Evolutionary conservation across 2,113 vertebrate species (phyloP), one percentile per base, ranked within the genome.

Genomic region (Colistium nudipinnis): DNA sequence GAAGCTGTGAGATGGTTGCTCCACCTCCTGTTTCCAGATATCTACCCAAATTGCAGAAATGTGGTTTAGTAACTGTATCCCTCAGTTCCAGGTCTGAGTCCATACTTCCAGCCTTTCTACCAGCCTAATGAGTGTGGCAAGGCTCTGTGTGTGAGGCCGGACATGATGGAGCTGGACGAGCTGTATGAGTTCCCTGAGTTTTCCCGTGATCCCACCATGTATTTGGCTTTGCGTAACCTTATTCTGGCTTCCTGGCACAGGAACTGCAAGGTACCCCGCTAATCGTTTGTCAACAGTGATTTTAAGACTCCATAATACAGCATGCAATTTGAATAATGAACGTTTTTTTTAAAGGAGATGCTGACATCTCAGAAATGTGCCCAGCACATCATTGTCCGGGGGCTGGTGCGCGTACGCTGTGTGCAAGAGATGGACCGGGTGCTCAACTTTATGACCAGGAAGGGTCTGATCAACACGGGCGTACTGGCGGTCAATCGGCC

Each of bases 121-220:
- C 97, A 99, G 88, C 97, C 98, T 25, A 99, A 97, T 2, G 98
- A 99, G 87, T 98, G 97, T 53, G 97, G 96, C 12, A 99, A 99
- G 88, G 97, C 98, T 66, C 93, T 99, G 62, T 99, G 97, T 33
- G 96, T 99, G 71, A 88, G 97, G 72, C 98, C 98, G 0, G 97
- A 99, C 39, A 98, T 99, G 91, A 99, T 99, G 97, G 98, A 99
- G 87, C 86, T 99, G 76, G 97, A 99, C 31, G 98, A 99, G 85
- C 95, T 99, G 62, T 99, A 99, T 24, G 97, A 99, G 91, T 99
- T 99, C 78, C 98, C 98, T 1, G 98, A 99, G 76, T 99, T 97
- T 82, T 98, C 98, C 36, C 92, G 97, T 0, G 98, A 99, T 64
- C 97, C 98, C 27, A 99, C 97, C 47, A 97, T 99, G 96, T 99